Base-by-base conservation (phyloP, 2,797 vertebrate species). In the Melanotaenia maccullochi region DNA sequence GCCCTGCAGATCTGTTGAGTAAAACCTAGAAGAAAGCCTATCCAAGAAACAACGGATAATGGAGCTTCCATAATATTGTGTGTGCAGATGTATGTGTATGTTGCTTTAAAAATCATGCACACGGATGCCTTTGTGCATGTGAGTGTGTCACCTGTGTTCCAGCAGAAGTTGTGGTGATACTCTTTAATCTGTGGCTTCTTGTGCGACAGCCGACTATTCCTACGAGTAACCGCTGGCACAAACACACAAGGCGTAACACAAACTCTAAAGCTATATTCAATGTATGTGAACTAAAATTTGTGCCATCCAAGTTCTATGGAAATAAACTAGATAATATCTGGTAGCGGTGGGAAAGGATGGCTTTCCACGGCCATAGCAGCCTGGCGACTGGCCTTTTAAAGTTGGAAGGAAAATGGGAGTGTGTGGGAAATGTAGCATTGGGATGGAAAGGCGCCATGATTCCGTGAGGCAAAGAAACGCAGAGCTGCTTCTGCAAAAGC, bases 281-380 rank as follows among this genome's bases (percentile, higher is more conserved):
- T 44, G 44, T 36, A 47, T 68, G 66, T 55, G 28, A 62, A 67
- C 6, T 58, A 68, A 68, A 20, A 51, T 58, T 20, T 28, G 65
- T 70, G 56, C 20, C 58, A 67, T 67, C 32, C 65, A 35, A 70
- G 59, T 20, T 6, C 61, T 68, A 68, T 89, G 79, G 85, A 89
- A 91, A 89, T 80, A 85, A 63, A 62, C 83, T 7, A 18, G 28
- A 16, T 30, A 16, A 85, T 85, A 84, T 90, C 70, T 87, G 87
- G 82, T 83, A 70, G 71, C 78, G 76, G 92, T 87, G 91, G 90
- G 89, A 90, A 91, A 87, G 20, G 72, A 82, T 82, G 84, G 87
- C 76, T 91, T 90, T 87, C 78, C 84, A 68, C 76, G 75, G 52
- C 67, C 71, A 70, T 59, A 68, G 78, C 18, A 68, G 86, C 86